phyloP scores from a whole-genome alignment of 1,140 invertebrate genomes.

The Sycophila sp. region DNA sequence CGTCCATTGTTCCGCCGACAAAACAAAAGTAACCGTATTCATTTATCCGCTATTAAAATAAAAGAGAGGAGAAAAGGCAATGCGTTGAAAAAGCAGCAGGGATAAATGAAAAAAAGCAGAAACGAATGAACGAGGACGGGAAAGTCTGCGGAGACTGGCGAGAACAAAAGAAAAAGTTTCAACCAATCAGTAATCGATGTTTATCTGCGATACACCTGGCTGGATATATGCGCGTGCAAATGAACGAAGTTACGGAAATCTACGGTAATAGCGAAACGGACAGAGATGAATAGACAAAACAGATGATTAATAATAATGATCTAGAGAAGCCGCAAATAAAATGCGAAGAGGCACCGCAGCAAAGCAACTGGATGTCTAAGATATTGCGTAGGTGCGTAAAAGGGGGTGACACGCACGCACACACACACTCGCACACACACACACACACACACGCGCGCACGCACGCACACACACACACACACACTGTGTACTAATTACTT shows the following conservation, averaged over 20 bases:
- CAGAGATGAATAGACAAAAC: not conserved
- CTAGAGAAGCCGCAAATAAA: not conserved
- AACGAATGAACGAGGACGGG: not conserved
- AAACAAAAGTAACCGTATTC: not conserved
- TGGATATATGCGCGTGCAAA: conserved; percentile 14
- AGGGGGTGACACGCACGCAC: not conserved
- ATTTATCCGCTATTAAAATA: not conserved
- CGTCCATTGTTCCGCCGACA: not conserved
- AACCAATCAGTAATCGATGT: not conserved
- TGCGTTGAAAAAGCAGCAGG: not conserved
- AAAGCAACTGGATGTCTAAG: not conserved
- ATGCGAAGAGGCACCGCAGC: not conserved
- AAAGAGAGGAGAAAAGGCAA: not conserved
- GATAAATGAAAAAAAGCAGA: not conserved
- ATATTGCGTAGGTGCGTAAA: not conserved
- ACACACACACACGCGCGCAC: too few relatives aligned
- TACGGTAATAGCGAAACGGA: not conserved
- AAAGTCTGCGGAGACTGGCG: not conserved
- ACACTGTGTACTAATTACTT: conserved; percentile 27
- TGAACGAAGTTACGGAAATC: conserved; percentile 5
- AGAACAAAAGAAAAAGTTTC: not conserved
- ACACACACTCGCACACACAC: too few relatives aligned
- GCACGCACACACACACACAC: too few relatives aligned
- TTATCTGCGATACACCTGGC: not conserved
- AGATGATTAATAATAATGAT: conserved; percentile 3